Evolutionary conservation across 2,797 vertebrate genomes (phyloP).

Genomic region (Psittacula echo): DNA sequence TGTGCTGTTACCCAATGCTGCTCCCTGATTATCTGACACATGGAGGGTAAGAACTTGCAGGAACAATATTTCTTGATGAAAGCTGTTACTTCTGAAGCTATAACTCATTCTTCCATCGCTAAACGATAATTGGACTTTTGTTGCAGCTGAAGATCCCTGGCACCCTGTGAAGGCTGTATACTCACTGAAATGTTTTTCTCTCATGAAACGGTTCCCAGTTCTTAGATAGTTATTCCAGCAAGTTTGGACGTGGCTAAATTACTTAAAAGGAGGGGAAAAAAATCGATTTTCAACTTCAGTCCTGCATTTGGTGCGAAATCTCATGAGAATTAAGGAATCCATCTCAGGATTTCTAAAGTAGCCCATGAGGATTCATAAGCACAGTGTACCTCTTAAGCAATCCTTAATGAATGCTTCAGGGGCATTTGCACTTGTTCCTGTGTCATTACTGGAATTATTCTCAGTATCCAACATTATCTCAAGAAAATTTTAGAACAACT

Average conservation of each 20-base stretch:
- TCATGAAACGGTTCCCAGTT: neutral
- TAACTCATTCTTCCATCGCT: neutral
- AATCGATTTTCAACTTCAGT: constrained; percentile 39
- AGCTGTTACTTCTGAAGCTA: neutral
- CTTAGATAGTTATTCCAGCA: neutral
- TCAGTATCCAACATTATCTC: constrained; percentile 9
- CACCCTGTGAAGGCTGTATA: neutral
- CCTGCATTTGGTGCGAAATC: neutral
- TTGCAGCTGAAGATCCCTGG: neutral
- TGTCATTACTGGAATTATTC: constrained; percentile 8
- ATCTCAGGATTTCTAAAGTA: constrained; percentile 39
- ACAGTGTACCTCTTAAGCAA: constrained; percentile 31
- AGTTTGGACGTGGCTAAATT: neutral
- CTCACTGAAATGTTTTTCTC: neutral
- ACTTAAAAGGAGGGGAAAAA: neutral
- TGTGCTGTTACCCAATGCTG: neutral
- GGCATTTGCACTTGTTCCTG: neutral
- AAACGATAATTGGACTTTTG: neutral
- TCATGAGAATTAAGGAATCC: constrained; percentile 16
- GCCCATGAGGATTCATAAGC: constrained; percentile 37
- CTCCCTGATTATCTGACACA: neutral
- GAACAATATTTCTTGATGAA: neutral
- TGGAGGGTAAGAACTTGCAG: neutral
- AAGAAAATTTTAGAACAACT: constrained; percentile 19
- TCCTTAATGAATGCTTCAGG: constrained; percentile 35